phyloP scores from a whole-genome alignment of 2,888 invertebrate genomes.

The Pristionchus maxplancki region DNA sequence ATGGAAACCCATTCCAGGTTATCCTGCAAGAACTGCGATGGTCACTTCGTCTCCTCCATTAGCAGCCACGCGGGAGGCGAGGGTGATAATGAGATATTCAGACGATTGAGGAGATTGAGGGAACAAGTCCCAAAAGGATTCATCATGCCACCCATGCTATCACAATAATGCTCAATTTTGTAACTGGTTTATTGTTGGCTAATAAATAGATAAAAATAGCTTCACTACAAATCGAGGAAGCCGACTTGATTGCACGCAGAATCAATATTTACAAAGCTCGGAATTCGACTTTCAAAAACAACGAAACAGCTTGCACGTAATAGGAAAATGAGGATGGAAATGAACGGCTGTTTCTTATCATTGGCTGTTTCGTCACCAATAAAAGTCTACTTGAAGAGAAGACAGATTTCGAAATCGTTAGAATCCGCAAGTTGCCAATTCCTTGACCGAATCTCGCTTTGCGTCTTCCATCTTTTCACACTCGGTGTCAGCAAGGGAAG shows the following conservation, averaged over 20 bases:
- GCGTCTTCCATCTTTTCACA: neutral
- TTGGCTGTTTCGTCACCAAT: too few species aligned
- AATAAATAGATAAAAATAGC: neutral
- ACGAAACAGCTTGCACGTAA: too few species aligned
- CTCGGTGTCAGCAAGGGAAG: neutral
- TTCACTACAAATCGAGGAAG: slow-evolving; percentile 6
- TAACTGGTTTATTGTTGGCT: neutral
- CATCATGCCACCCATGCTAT: neutral
- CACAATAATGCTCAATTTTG: neutral
- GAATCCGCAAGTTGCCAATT: slow-evolving; percentile 15
- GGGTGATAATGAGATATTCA: neutral
- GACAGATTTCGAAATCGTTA: neutral
- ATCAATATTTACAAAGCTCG: slow-evolving; percentile 31
- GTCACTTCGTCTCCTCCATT: neutral
- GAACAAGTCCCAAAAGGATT: neutral
- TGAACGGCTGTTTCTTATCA: too few species aligned
- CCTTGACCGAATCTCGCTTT: neutral
- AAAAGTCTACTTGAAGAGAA: too few species aligned
- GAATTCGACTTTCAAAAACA: too few species aligned
- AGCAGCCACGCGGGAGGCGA: neutral
- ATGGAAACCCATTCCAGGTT: too few species aligned
- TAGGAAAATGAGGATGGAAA: neutral
- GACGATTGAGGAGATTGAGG: neutral
- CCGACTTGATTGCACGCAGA: neutral
- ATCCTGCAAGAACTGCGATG: slow-evolving; percentile 16